phyloP scores from a whole-genome alignment of 2,888 invertebrate genomes.

The Apocheima hispidaria region DNA sequence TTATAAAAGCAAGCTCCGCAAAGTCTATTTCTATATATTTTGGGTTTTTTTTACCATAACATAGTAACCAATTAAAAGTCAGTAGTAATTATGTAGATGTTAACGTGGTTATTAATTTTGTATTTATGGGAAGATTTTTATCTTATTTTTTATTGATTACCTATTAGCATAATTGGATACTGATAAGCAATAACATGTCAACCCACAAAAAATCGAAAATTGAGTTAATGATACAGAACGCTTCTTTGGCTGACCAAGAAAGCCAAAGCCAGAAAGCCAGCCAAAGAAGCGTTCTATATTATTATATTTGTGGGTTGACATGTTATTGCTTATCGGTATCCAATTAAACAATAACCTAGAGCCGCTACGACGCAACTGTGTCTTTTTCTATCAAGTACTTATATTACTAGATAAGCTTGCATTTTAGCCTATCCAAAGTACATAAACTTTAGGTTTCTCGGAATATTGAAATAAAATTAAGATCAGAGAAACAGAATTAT shows the following conservation, averaged over 20 bases:
- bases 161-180: slow-evolving; percentile 13
- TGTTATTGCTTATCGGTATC: no score
- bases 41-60: background rate
- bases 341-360: background rate
- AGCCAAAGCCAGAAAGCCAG: background rate
- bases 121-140: slow-evolving; percentile 16
- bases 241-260: no score
- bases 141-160: slow-evolving; percentile 4
- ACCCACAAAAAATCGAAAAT: no score
- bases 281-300: background rate
- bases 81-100: background rate
- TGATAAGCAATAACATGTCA: no score
- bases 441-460: no score
- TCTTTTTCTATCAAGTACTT: no score
- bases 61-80: slow-evolving; percentile 5
- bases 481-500: background rate
- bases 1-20: background rate
- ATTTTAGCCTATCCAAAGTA: background rate
- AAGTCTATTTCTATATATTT: background rate
- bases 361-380: background rate
- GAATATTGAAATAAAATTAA: no score
- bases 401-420: background rate
- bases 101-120: slow-evolving; percentile 7
- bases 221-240: no score
- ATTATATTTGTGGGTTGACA: no score